Base-by-base conservation (phyloP, 2,797 vertebrate genomes). In the Apogon talboti region DNA sequence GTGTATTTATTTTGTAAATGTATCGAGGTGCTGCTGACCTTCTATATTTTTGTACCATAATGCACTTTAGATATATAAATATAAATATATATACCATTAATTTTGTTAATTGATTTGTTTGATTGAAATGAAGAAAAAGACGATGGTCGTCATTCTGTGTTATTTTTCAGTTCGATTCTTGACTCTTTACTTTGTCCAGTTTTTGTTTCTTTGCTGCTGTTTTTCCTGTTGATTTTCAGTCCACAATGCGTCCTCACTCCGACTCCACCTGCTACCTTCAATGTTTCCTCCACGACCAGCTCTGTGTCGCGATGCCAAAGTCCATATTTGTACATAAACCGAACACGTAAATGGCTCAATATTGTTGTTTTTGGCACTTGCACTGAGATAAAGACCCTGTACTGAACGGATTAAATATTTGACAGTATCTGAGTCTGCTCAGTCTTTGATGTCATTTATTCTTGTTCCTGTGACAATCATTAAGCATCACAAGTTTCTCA, bases 1-100 rank as follows among this genome's bases (percentile, higher is more conserved):
- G 93, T 97, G 93, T 98, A 98, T 98, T 98, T 98, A 98, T 98
- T 98, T 96, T 95, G 93, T 95, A 95, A 96, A 96, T 93, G 78
- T 98, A 95, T 95, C 93, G 93, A 95, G 96, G 96, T 96, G 96
- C 96, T 97, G 97, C 96, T 96, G 96, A 96, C 93, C 95, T 95
- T 94, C 93, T 96, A 93, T 95, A 95, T 93, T 94, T 96, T 97
- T 96, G 95, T 97, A 97, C 97, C 92, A 94, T 97, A 96, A 96
- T 96, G 97, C 96, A 98, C 97, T 98, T 98, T 98, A 98, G 94
- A 94, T 93, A 94, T 95, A 95, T 94, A 88, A 92, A 94, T 95
- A 95, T 95, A 92, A 88, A 96, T 94, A 94, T 95, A 94, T 95
- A 91, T 86, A 88, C 86, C 89, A 95, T 89, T 94, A 90, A 90